Evolutionary conservation across 2,797 vertebrate species (phyloP), one percentile per base, ranked within the genome.

Genomic region (Clarias fuscus): DNA sequence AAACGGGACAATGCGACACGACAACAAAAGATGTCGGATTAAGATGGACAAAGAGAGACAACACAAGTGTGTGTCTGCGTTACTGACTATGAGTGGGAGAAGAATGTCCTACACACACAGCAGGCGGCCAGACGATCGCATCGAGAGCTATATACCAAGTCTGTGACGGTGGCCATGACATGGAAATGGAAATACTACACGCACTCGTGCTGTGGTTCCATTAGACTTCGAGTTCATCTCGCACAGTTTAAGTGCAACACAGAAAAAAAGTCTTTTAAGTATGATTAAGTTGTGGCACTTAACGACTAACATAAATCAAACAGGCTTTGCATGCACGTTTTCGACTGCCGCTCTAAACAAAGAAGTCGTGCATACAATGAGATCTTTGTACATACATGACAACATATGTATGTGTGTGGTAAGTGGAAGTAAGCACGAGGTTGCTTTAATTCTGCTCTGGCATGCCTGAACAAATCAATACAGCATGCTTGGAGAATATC

Each of bases 111-210:
- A 72, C n/a, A 3, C n/a, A 62, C 68, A 75, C 71, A 27, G 30
- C n/a, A 84, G 48, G 59, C 18, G 5, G 17, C 30, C 62, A 67
- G 76, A 70, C 40, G 58, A 83, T 88, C 48, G 15, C 71, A 53
- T 5, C 70, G 61, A 61, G 64, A 68, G 67, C 76, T 73, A 76
- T 43, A 56, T 27, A 84, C 70, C 14, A n/a, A 64, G 81, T 70
- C 84, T 65, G 71, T 17, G 85, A 73, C 58, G 27, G 78, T 20
- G 24, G 30, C 71, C 62, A 70, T 27, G 72, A 65, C 78, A 71
- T 58, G 83, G 56, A 86, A 88, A 48, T 7, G 82, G 56, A 86
- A 88, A 48, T 7, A 48, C 17, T 20, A 30, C 27, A 11, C 53
- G 58, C 13, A 7, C 22, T 75, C 22, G 20, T 48, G 22, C 48